These are phyloP conservation scores for Patella pellucida DNA, from an alignment of 2,888 invertebrate species.

Conservation along the genomic window DNA sequence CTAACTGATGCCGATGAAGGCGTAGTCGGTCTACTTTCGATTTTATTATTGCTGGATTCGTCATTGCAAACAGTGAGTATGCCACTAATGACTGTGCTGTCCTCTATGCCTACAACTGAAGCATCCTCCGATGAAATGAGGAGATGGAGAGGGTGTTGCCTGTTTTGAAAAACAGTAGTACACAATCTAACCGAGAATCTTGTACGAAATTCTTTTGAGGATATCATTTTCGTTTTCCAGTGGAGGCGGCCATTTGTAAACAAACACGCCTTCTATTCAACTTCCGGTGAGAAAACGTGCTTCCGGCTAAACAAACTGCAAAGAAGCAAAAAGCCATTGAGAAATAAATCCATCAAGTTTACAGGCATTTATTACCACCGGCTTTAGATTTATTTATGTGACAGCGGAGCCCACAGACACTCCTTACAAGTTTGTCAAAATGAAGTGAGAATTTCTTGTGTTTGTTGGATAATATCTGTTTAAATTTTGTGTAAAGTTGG, in stretches of 20 bases:
- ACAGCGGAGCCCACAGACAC: too few relatives aligned
- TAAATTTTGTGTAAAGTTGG: too few relatives aligned
- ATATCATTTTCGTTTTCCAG: background rate
- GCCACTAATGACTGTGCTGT: conserved; percentile 1
- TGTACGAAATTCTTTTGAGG: conserved; percentile 23
- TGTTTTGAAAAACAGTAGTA: conserved; percentile 28
- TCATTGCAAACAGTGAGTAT: conserved; percentile 15
- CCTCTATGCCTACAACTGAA: background rate
- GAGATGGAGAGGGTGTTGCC: conserved; percentile 51
- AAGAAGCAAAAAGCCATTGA: too few relatives aligned
- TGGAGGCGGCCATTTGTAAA: conserved; percentile 31
- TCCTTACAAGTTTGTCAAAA: too few relatives aligned
- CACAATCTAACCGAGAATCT: conserved; percentile 38
- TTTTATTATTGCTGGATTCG: background rate
- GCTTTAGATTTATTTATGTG: too few relatives aligned
- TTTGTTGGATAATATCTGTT: too few relatives aligned
- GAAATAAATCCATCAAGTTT: too few relatives aligned
- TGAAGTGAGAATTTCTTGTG: too few relatives aligned
- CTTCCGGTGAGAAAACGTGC: background rate
- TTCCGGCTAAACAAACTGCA: background rate
- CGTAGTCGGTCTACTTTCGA: background rate
- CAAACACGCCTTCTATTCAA: background rate
- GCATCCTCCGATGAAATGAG: conserved; percentile 45
- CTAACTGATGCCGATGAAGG: background rate
- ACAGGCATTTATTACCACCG: too few relatives aligned